Percentiles rank a stretch among this genome's conserved stretches.
These are phyloP conservation scores for Drosophila nasuta DNA, from an alignment of 1,140 invertebrate species.

Conservation along the genomic window DNA sequence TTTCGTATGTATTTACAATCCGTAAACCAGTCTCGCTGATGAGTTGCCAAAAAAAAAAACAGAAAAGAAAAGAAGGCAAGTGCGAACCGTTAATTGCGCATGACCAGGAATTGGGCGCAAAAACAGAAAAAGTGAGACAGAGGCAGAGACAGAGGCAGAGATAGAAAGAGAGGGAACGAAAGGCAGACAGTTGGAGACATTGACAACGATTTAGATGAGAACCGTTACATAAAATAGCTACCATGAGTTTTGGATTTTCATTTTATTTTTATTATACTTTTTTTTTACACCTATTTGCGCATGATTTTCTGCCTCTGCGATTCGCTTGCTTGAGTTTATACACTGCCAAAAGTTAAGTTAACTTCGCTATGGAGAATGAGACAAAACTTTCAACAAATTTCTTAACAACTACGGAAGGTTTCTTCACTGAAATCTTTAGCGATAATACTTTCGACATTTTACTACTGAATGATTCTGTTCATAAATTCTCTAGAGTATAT, in stretches of 20 bases:
- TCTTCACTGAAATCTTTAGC: too few relatives aligned
- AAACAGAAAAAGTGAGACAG: neutral
- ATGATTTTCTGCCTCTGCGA: neutral
- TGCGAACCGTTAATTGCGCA: conserved; percentile 49
- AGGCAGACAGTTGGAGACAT: conserved; percentile 14
- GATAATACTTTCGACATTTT: too few relatives aligned
- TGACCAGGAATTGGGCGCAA: conserved; percentile 26
- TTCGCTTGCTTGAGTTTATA: neutral
- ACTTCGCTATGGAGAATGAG: too few relatives aligned
- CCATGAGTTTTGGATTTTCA: conserved; percentile 25
- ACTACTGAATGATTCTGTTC: neutral
- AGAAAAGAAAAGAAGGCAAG: conserved; percentile 13
- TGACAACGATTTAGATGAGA: conserved; percentile 57
- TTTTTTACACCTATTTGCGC: conserved; percentile 1
- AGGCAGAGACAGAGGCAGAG: too few relatives aligned
- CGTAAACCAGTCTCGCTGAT: conserved; percentile 28
- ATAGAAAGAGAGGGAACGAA: neutral
- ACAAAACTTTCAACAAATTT: too few relatives aligned
- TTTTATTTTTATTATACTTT: conserved; percentile 9
- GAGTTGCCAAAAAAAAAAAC: conserved; percentile 39
- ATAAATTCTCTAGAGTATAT: neutral
- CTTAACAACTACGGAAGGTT: too few relatives aligned
- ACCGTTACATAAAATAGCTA: conserved; percentile 71
- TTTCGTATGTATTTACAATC: conserved; percentile 13
- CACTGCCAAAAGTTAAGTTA: too few relatives aligned